Evolutionary conservation across 2,888 invertebrate species (phyloP).

Genomic region (Drosophila colorata): DNA sequence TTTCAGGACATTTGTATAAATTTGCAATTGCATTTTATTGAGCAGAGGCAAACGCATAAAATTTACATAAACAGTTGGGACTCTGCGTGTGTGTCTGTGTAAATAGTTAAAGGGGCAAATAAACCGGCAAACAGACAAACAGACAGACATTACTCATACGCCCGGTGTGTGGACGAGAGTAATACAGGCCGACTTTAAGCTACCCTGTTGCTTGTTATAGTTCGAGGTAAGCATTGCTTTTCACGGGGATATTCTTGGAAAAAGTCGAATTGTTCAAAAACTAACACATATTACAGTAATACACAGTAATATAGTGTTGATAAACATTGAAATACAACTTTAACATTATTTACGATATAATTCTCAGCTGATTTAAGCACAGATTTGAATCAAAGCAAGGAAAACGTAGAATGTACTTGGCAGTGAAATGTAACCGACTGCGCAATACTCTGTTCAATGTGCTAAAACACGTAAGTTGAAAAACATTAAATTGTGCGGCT

Average conservation of each 20-base stretch:
- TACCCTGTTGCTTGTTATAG: background rate
- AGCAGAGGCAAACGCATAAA: conserved; percentile 50
- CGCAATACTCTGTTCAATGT: too few relatives aligned
- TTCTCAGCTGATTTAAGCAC: background rate
- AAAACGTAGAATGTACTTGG: too few relatives aligned
- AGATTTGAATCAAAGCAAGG: background rate
- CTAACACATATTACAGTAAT: background rate
- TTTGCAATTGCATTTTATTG: conserved; percentile 78
- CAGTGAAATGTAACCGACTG: too few relatives aligned
- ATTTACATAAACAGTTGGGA: conserved; percentile 60
- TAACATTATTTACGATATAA: background rate
- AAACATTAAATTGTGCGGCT: too few relatives aligned
- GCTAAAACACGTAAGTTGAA: too few relatives aligned
- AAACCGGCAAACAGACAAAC: conserved; percentile 14
- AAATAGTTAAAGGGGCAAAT: conserved; percentile 14
- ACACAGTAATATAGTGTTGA: background rate
- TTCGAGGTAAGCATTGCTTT: too few relatives aligned
- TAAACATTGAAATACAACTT: background rate
- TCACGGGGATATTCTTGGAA: too few relatives aligned
- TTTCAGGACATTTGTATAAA: conserved; percentile 72
- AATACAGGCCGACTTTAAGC: background rate
- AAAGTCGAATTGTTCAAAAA: background rate
- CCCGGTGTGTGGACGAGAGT: background rate
- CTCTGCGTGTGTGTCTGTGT: background rate
- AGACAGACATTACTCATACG: conserved; percentile 36